Evolutionary conservation across 2,888 invertebrate genomes (phyloP).

Genomic region (Ectobius pallidus): DNA sequence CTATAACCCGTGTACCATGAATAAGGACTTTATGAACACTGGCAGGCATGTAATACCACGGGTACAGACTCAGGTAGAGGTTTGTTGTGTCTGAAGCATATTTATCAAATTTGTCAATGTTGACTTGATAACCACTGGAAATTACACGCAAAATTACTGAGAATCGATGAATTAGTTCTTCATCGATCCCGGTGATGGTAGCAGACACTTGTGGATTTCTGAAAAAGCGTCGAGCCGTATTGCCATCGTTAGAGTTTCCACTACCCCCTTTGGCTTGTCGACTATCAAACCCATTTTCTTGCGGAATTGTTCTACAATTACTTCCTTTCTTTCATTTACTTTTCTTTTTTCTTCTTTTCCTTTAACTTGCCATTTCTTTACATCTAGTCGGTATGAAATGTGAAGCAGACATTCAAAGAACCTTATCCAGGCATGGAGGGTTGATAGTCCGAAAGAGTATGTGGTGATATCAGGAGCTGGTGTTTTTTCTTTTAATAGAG

Average conservation of each 20-base stretch:
- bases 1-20: too few species aligned
- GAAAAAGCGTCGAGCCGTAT: slow-evolving; percentile 46
- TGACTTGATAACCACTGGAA: slow-evolving; percentile 45
- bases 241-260: neutral
- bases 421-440: slow-evolving; percentile 49
- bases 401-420: slow-evolving; percentile 49
- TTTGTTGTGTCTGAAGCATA: slow-evolving; percentile 43
- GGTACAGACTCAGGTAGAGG: slow-evolving; percentile 42
- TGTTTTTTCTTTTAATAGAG: neutral
- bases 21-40: too few species aligned
- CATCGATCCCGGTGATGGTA: slow-evolving; percentile 48
- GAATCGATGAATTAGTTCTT: slow-evolving; percentile 46
- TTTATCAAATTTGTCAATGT: slow-evolving; percentile 44
- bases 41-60: too few species aligned
- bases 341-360: slow-evolving; percentile 44
- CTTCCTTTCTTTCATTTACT: slow-evolving; percentile 42
- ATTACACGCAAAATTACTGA: slow-evolving; percentile 46
- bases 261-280: slow-evolving; percentile 35
- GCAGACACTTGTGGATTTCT: slow-evolving; percentile 43
- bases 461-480: neutral
- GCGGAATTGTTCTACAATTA: neutral
- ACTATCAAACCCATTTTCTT: slow-evolving; percentile 43
- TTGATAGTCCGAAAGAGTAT: slow-evolving; percentile 45
- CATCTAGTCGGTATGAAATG: slow-evolving; percentile 45
- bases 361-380: slow-evolving; percentile 48